Evolutionary conservation across 1,140 invertebrate genomes (phyloP).

Genomic region (Euborellia annulipes): DNA sequence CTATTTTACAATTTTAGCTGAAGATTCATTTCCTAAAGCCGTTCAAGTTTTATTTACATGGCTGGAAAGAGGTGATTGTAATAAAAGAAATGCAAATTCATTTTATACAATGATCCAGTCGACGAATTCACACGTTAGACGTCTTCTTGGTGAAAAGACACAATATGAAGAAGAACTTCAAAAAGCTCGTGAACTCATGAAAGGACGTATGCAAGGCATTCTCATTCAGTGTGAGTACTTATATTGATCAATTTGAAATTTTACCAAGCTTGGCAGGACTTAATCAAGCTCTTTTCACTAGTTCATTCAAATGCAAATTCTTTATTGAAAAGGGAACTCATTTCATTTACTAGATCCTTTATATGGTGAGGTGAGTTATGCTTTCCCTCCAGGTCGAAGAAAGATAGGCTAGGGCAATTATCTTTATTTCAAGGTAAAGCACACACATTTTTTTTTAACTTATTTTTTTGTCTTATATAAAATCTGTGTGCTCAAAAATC

Average conservation of each 20-base stretch:
- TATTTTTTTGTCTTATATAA: too few species aligned
- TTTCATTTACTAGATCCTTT: too few species aligned
- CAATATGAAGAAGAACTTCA: slow-evolving; percentile 73
- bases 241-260: neutral
- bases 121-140: slow-evolving; percentile 73
- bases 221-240: slow-evolving; percentile 67
- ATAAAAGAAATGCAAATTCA: slow-evolving; percentile 67
- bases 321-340: too few species aligned
- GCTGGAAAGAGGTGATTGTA: slow-evolving; percentile 83
- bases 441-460: too few species aligned
- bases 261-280: too few species aligned
- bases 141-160: slow-evolving; percentile 68
- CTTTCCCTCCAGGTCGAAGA: too few species aligned
- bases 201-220: slow-evolving; percentile 63
- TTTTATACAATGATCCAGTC: slow-evolving; percentile 93
- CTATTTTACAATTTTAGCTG: slow-evolving; percentile 28
- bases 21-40: slow-evolving; percentile 33
- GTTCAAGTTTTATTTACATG: slow-evolving; percentile 66
- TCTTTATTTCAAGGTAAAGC: too few species aligned
- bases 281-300: too few species aligned
- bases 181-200: slow-evolving; percentile 59
- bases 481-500: too few species aligned
- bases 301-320: too few species aligned
- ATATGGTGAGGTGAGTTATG: too few species aligned
- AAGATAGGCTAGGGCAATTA: too few species aligned